Percentiles rank a stretch among this genome's conserved stretches.
These are phyloP conservation scores for Zosterops lateralis DNA, from an alignment of 2,113 vertebrate species.

Conservation along the genomic window DNA sequence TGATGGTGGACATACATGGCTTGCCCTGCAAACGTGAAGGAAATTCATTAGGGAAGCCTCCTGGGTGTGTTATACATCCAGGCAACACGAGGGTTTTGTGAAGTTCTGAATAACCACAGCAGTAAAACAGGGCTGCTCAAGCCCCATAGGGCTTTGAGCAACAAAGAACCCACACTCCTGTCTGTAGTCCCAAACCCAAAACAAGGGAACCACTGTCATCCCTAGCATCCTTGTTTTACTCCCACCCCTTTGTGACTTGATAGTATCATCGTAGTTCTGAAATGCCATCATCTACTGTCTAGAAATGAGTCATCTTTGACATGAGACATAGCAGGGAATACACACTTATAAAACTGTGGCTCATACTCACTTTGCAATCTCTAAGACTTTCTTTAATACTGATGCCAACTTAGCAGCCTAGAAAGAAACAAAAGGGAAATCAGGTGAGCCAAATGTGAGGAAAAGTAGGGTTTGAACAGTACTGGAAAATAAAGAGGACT, in stretches of 20 bases:
- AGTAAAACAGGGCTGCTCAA: neutral
- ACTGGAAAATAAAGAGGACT: neutral
- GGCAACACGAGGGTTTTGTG: rapidly evolving
- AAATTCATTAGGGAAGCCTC: constrained; percentile 20
- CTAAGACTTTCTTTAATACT: constrained; percentile 85
- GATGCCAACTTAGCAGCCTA: constrained; percentile 85
- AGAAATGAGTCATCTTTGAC: neutral
- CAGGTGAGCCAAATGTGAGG: neutral
- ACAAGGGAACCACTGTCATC: neutral
- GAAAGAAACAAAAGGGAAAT: constrained; percentile 29
- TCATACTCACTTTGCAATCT: constrained; percentile 84
- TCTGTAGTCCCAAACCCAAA: neutral
- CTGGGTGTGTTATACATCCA: neutral
- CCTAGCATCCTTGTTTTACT: neutral
- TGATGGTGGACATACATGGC: constrained; percentile 84
- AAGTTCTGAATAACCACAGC: neutral
- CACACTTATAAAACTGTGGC: neutral
- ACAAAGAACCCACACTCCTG: neutral
- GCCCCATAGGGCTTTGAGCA: neutral
- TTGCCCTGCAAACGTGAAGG: constrained; percentile 74
- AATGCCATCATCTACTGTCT: neutral
- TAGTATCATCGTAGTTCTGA: neutral
- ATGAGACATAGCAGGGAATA: neutral
- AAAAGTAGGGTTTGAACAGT: neutral
- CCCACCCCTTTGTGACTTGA: neutral